These are phyloP conservation scores for Calcarius lapponicus DNA, from an alignment of 2,797 vertebrate genomes.

Conservation along the genomic window DNA sequence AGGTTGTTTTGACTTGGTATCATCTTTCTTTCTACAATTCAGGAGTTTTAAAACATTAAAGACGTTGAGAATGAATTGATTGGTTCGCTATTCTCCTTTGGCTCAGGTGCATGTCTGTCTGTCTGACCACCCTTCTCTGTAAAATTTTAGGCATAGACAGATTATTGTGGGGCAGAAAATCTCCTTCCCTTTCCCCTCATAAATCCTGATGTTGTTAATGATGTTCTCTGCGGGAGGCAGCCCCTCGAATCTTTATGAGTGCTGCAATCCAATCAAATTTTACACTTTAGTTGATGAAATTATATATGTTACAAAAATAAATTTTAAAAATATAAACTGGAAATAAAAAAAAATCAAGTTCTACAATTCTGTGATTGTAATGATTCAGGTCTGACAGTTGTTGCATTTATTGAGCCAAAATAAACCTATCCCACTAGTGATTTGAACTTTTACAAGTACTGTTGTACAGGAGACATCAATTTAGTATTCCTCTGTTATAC, in stretches of 20 bases:
- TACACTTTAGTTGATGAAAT: not conserved
- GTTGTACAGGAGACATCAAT: not conserved
- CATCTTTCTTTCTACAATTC: not conserved
- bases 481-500: not conserved
- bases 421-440: not conserved
- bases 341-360: not conserved
- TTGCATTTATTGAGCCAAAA: not conserved
- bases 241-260: not conserved
- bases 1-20: not conserved
- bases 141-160: not conserved
- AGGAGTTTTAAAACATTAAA: not conserved
- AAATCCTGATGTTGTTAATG: not conserved
- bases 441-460: not conserved
- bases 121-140: accelerated
- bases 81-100: not conserved
- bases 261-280: not conserved
- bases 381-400: not conserved
- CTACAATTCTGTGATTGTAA: not conserved
- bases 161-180: not conserved
- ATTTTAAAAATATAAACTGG: not conserved
- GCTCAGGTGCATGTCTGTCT: not conserved
- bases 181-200: not conserved
- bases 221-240: not conserved
- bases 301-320: not conserved
- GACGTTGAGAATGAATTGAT: not conserved